phyloP scores from a whole-genome alignment of 2,888 invertebrate genomes.

The Orthosia incerta region DNA sequence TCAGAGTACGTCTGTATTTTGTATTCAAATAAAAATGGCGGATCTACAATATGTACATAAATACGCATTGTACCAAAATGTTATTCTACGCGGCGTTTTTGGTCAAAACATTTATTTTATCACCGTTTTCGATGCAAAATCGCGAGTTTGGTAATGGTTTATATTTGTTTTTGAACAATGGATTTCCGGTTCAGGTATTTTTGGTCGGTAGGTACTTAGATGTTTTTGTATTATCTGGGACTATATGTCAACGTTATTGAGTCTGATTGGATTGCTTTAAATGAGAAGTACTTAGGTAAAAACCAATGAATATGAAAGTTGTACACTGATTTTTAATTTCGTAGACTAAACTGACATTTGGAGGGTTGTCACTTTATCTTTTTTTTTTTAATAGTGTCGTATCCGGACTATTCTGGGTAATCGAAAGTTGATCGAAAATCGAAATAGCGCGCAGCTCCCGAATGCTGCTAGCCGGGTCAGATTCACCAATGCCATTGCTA shows the following conservation, averaged over 20 bases:
- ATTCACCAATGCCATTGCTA: too few relatives aligned
- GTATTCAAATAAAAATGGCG: conserved; percentile 61
- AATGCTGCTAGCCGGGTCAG: too few relatives aligned
- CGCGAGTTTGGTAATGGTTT: conserved; percentile 33
- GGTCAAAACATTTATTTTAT: conserved; percentile 32
- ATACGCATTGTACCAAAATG: conserved; percentile 34
- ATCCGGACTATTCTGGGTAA: too few relatives aligned
- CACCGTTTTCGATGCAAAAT: conserved; percentile 44
- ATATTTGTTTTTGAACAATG: conserved; percentile 42
- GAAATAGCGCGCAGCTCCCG: too few relatives aligned
- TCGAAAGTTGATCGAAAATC: too few relatives aligned
- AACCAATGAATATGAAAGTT: too few relatives aligned
- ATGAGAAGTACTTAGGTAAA: neutral
- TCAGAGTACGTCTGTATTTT: conserved; percentile 67
- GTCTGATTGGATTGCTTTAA: neutral
- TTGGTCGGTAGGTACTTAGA: neutral
- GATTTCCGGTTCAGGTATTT: conserved; percentile 24
- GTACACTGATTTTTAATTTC: too few relatives aligned
- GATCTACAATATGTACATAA: neutral
- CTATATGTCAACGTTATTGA: neutral
- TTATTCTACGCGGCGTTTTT: conserved; percentile 40
- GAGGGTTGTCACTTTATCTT: too few relatives aligned
- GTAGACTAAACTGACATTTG: too few relatives aligned
- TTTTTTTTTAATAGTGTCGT: too few relatives aligned
- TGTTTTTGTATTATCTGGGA: neutral